Evolutionary conservation across 2,113 vertebrate genomes (phyloP).

Genomic region (Parotia lawesii): DNA sequence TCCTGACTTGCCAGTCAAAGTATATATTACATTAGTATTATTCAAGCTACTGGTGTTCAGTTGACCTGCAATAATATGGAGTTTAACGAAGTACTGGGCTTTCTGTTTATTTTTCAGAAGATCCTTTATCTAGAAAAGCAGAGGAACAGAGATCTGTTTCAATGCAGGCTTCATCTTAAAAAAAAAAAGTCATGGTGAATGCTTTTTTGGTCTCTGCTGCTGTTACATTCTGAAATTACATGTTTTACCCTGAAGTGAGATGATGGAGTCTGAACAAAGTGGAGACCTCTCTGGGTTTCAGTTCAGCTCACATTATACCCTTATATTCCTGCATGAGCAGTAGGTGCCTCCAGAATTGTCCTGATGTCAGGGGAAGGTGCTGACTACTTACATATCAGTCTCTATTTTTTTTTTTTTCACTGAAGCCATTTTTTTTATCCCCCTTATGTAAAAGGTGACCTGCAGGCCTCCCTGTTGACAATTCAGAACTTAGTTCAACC

Average conservation of each 20-base stretch:
- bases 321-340: neutral
- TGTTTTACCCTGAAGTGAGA: neutral
- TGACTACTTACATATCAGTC: neutral
- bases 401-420: neutral
- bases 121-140: constrained; percentile 70
- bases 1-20: constrained; percentile 82
- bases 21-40: constrained; percentile 75
- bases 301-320: neutral
- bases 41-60: constrained; percentile 75
- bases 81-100: constrained; percentile 81
- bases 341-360: neutral
- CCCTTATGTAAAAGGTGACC: neutral
- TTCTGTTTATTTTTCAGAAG: constrained; percentile 70
- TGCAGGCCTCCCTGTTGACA: neutral
- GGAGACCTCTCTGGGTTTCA: neutral
- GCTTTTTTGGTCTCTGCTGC: neutral
- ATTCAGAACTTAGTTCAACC: neutral
- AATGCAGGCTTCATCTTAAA: neutral
- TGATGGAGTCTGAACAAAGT: neutral
- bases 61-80: constrained; percentile 85
- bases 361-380: neutral
- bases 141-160: neutral
- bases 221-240: neutral
- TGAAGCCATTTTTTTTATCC: neutral
- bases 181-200: neutral